These are phyloP conservation scores for Myotis pilosus DNA, from an alignment of 2,797 vertebrate species.

Conservation along the genomic window DNA sequence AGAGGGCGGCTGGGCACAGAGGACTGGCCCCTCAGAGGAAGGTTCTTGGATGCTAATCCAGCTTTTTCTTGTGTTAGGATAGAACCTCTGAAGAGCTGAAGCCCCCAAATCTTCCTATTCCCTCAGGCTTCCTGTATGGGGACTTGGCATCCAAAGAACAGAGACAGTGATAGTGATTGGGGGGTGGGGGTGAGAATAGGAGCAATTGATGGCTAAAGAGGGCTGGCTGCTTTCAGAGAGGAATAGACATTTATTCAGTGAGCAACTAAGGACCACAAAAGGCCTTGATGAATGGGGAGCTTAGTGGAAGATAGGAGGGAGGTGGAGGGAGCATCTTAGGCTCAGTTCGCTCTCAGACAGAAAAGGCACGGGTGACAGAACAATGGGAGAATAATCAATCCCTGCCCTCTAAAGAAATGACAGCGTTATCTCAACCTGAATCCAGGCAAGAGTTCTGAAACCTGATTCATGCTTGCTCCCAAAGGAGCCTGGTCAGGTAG, in stretches of 20 bases:
- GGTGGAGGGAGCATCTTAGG: background rate
- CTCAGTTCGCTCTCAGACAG: background rate
- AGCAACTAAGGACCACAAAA: background rate
- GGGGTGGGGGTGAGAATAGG: background rate
- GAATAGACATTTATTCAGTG: background rate
- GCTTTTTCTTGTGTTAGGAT: background rate
- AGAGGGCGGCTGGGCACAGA: background rate
- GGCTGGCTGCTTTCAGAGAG: background rate
- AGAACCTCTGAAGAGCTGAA: background rate
- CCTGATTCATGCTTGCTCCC: background rate
- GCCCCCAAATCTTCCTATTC: background rate
- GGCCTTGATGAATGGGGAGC: background rate
- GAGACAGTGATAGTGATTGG: background rate
- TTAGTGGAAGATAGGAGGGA: background rate
- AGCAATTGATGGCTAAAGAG: background rate
- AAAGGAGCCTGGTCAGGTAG: background rate
- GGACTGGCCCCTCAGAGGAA: background rate
- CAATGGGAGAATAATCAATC: background rate
- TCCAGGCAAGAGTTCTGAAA: background rate
- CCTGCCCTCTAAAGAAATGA: background rate
- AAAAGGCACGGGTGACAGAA: constrained; percentile 3
- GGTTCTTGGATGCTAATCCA: background rate
- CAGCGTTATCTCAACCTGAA: background rate
- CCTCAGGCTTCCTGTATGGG: background rate
- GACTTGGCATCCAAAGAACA: background rate